Conservation (phyloP, 2,113 vertebrate species). For the Haliaeetus leucogaster region DNA sequence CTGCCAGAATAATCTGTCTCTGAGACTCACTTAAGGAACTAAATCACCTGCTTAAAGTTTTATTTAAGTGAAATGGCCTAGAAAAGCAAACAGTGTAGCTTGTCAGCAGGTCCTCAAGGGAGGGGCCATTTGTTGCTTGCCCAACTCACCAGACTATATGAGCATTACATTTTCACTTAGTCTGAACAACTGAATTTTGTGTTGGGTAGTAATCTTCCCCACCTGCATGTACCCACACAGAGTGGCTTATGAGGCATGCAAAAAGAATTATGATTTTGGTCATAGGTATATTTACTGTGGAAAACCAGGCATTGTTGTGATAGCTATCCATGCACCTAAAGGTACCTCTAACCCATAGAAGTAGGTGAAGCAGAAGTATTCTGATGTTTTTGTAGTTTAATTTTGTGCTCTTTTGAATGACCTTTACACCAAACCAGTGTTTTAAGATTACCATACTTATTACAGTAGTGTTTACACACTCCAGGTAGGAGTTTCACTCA, state of each 20-base stretch:
- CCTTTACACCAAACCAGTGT: not conserved
- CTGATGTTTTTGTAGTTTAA: not conserved
- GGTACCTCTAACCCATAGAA: not conserved
- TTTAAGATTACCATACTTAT: not conserved
- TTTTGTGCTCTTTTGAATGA: not conserved
- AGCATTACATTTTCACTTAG: not conserved
- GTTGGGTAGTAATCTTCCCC: not conserved
- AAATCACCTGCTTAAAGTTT: conserved; percentile 66
- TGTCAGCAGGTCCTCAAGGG: conserved; percentile 29
- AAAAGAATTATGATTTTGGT: not conserved
- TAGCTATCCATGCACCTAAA: not conserved
- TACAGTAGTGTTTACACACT: not conserved
- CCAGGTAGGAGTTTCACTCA: not conserved
- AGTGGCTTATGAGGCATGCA: not conserved
- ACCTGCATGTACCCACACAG: not conserved
- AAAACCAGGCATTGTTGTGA: not conserved
- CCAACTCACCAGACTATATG: not conserved
- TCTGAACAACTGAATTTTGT: not conserved
- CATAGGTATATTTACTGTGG: not conserved
- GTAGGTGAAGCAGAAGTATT: not conserved
- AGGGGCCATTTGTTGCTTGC: conserved; percentile 7
- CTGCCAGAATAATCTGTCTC: conserved; percentile 54
- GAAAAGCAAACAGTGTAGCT: conserved; percentile 51
- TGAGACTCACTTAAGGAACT: conserved; percentile 57
- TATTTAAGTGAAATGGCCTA: conserved; percentile 66